These are phyloP conservation scores for Oreochromis mossambicus DNA, from an alignment of 2,797 vertebrate genomes.

Conservation along the genomic window DNA sequence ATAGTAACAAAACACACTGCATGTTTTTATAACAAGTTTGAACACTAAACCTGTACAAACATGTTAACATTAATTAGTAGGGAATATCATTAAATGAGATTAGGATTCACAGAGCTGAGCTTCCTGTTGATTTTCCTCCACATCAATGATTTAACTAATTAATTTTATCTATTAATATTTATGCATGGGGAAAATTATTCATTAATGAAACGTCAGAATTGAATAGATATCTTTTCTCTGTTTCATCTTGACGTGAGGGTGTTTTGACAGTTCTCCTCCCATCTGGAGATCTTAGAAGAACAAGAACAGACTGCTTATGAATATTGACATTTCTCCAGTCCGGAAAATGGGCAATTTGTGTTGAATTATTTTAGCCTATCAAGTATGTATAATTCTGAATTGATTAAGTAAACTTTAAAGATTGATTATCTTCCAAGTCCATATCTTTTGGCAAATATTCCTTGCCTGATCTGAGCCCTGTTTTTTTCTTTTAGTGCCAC, in stretches of 20 bases:
- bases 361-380: slow-evolving; percentile 61
- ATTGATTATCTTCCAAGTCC: slow-evolving; percentile 38
- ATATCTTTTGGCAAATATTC: slow-evolving; percentile 34
- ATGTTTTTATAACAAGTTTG: slow-evolving; percentile 7
- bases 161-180: slow-evolving; percentile 80
- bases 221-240: slow-evolving; percentile 64
- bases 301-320: slow-evolving; percentile 70
- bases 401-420: slow-evolving; percentile 60
- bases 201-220: slow-evolving; percentile 79
- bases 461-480: slow-evolving; percentile 8
- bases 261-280: slow-evolving; percentile 74
- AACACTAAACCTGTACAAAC: slow-evolving; percentile 17
- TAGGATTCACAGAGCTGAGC: slow-evolving; percentile 50
- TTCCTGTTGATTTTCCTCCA: slow-evolving; percentile 71
- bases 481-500: slow-evolving; percentile 8
- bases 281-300: slow-evolving; percentile 60
- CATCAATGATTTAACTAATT: slow-evolving; percentile 79
- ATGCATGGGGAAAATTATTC: slow-evolving; percentile 74
- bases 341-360: slow-evolving; percentile 51
- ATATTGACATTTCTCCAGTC: slow-evolving; percentile 71
- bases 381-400: slow-evolving; percentile 53
- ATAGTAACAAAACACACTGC: background rate
- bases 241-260: slow-evolving; percentile 70
- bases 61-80: slow-evolving; percentile 58
- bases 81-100: slow-evolving; percentile 54